These are phyloP conservation scores for Dorcus parallelipipedus DNA, from an alignment of 2,888 invertebrate species.

Conservation along the genomic window DNA sequence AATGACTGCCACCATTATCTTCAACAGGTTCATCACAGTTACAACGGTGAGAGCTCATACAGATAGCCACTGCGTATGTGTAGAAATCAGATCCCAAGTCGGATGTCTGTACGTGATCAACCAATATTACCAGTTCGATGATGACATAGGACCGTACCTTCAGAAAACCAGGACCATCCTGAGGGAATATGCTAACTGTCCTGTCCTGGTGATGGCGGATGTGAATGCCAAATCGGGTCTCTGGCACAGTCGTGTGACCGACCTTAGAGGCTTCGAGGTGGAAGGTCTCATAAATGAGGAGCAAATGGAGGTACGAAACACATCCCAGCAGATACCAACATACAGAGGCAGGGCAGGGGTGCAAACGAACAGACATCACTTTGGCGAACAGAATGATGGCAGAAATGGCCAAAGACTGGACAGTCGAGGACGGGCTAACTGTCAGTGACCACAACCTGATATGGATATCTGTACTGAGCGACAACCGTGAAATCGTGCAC, in stretches of 20 bases:
- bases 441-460: conserved; percentile 6
- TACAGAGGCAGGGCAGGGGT: conserved; percentile 4
- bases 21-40: too few species aligned
- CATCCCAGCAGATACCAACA: not conserved
- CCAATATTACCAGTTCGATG: conserved; percentile 6
- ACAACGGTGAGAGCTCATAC: too few species aligned
- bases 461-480: not conserved
- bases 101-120: not conserved
- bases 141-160: not conserved
- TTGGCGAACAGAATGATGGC: not conserved
- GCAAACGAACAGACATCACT: not conserved
- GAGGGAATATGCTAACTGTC: not conserved
- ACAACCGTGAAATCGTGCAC: not conserved
- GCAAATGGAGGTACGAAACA: not conserved
- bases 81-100: not conserved
- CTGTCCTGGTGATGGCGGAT: not conserved
- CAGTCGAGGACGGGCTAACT: not conserved
- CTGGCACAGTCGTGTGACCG: not conserved
- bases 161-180: not conserved
- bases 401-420: not conserved
- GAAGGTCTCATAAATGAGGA: conserved; percentile 2
- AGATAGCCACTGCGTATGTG: not conserved
- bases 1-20: too few species aligned
- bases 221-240: not conserved
- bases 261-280: conserved; percentile 5